Conservation (phyloP, 2,797 vertebrate species). For the Lacerta bilineata region DNA sequence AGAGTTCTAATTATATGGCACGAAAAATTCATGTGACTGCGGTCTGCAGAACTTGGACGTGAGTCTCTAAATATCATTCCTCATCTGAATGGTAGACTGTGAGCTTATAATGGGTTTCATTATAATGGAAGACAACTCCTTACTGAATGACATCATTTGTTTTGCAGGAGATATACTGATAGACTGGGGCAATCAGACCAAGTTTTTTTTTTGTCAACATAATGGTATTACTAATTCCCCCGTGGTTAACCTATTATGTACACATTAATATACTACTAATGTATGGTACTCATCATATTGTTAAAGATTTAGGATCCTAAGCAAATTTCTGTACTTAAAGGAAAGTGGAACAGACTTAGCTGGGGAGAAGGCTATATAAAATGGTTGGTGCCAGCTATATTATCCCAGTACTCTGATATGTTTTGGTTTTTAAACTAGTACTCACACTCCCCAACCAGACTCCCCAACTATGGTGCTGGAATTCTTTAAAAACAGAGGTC, state of each 20-base stretch:
- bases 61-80: slow-evolving; percentile 54
- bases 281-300: slow-evolving; percentile 29
- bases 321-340: neutral
- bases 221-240: slow-evolving; percentile 50
- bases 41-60: slow-evolving; percentile 16
- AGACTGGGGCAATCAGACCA: slow-evolving; percentile 55
- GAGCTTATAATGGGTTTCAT: slow-evolving; percentile 55
- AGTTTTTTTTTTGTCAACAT: slow-evolving; percentile 52
- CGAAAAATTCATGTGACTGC: slow-evolving; percentile 7
- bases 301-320: slow-evolving; percentile 6
- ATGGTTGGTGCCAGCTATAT: neutral
- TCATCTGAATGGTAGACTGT: slow-evolving; percentile 48
- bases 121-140: slow-evolving; percentile 50
- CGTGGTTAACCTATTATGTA: slow-evolving; percentile 34
- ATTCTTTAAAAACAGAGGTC: neutral
- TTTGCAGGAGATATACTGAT: slow-evolving; percentile 51
- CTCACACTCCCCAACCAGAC: neutral
- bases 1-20: neutral
- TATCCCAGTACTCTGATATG: neutral
- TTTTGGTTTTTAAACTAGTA: neutral
- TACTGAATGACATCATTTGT: slow-evolving; percentile 48
- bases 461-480: neutral
- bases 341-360: neutral
- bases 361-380: neutral
- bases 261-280: slow-evolving; percentile 25